Evolutionary conservation across 2,113 vertebrate species (phyloP).

Genomic region (Cebus imitator): DNA sequence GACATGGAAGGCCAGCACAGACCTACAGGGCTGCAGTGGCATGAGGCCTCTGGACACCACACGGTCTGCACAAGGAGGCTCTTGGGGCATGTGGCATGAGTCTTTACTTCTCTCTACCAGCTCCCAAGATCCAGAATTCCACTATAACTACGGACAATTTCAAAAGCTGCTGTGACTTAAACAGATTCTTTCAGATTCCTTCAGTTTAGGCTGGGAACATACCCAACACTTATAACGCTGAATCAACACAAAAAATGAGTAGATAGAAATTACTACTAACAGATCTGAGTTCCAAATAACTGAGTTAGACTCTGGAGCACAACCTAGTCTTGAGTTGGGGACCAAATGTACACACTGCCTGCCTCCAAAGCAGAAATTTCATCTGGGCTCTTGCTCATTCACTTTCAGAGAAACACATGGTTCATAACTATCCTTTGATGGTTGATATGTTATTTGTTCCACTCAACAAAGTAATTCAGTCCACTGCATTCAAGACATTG

Average conservation of each 20-base stretch:
- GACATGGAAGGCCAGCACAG: background rate
- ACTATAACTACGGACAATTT: background rate
- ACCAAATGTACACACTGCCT: background rate
- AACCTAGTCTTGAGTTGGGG: background rate
- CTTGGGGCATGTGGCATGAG: too few species aligned
- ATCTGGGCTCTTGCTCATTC: background rate
- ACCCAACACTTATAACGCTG: background rate
- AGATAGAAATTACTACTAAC: too few species aligned
- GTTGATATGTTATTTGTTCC: background rate
- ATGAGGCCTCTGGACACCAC: background rate
- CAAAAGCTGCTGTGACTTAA: background rate
- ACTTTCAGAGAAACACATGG: background rate
- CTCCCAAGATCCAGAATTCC: background rate
- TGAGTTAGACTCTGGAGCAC: background rate
- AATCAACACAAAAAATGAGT: background rate
- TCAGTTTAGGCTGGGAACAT: background rate
- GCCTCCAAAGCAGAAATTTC: background rate
- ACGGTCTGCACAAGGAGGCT: background rate
- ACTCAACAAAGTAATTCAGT: background rate
- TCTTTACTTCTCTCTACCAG: background rate
- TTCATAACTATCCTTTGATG: background rate
- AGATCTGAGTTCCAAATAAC: conserved; percentile 13
- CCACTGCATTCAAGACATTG: background rate
- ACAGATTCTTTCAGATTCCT: background rate
- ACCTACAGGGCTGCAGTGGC: background rate